phyloP scores from a whole-genome alignment of 2,888 invertebrate genomes.

The Notodonta ziczac region DNA sequence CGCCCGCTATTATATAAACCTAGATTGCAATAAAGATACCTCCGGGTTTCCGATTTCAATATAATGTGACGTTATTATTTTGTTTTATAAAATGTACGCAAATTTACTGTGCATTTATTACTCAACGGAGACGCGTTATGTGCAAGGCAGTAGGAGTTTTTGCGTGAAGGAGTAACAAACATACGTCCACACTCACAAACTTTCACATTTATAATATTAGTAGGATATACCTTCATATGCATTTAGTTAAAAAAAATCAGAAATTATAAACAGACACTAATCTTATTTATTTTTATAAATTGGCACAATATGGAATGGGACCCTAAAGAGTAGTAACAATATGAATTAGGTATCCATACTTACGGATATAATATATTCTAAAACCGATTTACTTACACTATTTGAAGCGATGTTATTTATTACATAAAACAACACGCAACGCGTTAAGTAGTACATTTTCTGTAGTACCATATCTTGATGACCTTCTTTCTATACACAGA shows the following conservation, averaged over 20 bases:
- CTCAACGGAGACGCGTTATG: conserved; percentile 42
- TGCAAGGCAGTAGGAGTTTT: conserved; percentile 18
- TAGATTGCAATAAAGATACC: conserved; percentile 78
- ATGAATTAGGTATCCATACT: too few species aligned
- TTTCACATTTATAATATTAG: too few species aligned
- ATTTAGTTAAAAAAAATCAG: too few species aligned
- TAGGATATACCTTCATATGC: too few species aligned
- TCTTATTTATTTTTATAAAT: conserved; percentile 11
- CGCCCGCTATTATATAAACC: conserved; percentile 69
- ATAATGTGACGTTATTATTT: conserved; percentile 49
- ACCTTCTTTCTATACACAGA: conserved; percentile 5
- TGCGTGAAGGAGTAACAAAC: too few species aligned
- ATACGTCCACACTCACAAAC: too few species aligned
- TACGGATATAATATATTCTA: too few species aligned
- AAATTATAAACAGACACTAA: too few species aligned
- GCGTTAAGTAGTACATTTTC: background rate
- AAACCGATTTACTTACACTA: too few species aligned
- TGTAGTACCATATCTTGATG: background rate
- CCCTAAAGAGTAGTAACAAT: too few species aligned
- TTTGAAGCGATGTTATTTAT: background rate
- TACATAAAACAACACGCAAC: conserved; percentile 39
- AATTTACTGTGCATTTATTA: conserved; percentile 61
- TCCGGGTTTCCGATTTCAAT: conserved; percentile 47
- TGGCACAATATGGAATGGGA: conserved; percentile 4
- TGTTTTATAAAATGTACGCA: conserved; percentile 53